A percentile compares a stretch with the other conserved stretches of the same genome.
Evolutionary conservation across 2,797 vertebrate species (phyloP).

Genomic region (Brachymystax lenok): DNA sequence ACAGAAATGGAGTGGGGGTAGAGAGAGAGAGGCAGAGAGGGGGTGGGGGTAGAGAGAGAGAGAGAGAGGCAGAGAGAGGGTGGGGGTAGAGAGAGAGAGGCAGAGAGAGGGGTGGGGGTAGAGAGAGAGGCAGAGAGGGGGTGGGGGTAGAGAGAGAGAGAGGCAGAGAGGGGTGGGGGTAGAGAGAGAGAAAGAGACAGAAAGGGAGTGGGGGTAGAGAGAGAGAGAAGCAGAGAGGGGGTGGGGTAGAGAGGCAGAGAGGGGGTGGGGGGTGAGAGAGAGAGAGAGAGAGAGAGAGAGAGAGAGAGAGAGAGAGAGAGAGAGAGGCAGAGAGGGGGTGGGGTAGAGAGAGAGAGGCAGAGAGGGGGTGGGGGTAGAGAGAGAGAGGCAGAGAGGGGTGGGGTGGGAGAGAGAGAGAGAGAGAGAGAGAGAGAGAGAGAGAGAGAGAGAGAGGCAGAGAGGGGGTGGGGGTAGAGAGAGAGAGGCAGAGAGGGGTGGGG

Average conservation of each 20-base stretch:
- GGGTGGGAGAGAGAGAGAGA: not conserved
- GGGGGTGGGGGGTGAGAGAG: not conserved
- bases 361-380: not conserved
- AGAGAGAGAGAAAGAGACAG: not conserved
- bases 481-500: conserved; percentile 5
- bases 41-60: not conserved
- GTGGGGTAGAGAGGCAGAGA: rapidly evolving
- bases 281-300: conserved; percentile 22
- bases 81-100: not conserved
- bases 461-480: not conserved
- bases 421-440: not conserved
- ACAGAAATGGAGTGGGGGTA: conserved; percentile 28
- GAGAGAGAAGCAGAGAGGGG: too few relatives aligned
- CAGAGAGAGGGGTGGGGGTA: too few relatives aligned
- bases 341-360: conserved; percentile 16
- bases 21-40: conserved; percentile 4
- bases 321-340: not conserved
- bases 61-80: not conserved
- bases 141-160: too few relatives aligned
- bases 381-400: not conserved
- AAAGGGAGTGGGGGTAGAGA: not conserved
- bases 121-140: too few relatives aligned
- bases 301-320: not conserved
- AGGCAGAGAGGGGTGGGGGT: not conserved
- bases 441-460: conserved; percentile 6